Conservation (phyloP, 2,888 invertebrate genomes). For the Leptopilina drosophilae region DNA sequence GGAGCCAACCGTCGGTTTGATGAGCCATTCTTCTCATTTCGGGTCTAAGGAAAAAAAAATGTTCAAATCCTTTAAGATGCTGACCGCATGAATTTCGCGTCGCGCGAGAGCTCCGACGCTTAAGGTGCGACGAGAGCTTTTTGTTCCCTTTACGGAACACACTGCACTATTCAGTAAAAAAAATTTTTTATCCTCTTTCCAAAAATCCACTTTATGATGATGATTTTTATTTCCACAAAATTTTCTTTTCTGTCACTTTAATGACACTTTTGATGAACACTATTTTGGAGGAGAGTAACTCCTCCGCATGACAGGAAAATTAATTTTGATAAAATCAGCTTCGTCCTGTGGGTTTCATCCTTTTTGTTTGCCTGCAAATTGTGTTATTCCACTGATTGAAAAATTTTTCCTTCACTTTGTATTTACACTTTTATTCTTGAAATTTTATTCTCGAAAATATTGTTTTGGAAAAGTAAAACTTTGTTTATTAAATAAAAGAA, state of each 20-base stretch:
- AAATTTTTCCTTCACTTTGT: no score
- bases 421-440: no score
- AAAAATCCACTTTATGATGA: constrained; percentile 9
- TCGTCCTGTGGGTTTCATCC: constrained; percentile 24
- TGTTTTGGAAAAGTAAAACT: constrained; percentile 1
- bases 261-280: not conserved
- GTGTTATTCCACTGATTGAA: not conserved
- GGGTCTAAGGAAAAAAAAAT: not conserved
- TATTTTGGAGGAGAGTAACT: constrained; percentile 4
- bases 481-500: not conserved
- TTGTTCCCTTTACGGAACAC: not conserved
- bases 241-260: not conserved
- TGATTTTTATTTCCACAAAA: no score
- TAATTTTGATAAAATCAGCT: constrained; percentile 13
- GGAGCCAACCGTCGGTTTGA: not conserved
- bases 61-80: not conserved
- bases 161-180: not conserved
- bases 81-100: constrained; percentile 2
- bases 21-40: constrained; percentile 20
- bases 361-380: not conserved
- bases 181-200: not conserved
- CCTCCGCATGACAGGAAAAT: constrained; percentile 9
- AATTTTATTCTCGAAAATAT: no score
- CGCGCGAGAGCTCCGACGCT: constrained; percentile 48
- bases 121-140: constrained; percentile 46